phyloP scores from a whole-genome alignment of 2,113 vertebrate genomes.

The Urocolius indicus region DNA sequence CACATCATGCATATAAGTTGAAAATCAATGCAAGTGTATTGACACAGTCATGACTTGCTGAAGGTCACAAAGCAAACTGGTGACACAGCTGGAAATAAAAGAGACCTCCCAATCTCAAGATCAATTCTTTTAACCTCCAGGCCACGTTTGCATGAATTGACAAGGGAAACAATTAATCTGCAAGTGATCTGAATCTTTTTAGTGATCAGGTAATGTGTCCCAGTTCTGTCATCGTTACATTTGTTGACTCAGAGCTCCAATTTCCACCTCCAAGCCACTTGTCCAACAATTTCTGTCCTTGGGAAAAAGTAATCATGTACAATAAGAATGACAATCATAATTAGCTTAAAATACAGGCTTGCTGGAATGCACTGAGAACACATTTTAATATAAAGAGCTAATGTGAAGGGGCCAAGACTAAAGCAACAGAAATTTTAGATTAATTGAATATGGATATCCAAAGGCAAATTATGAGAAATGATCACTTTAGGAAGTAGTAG shows the following conservation, averaged over 20 bases:
- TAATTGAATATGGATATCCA: constrained; percentile 21
- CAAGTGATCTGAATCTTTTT: constrained; percentile 31
- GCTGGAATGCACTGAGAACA: neutral
- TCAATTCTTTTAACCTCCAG: constrained; percentile 37
- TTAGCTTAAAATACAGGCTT: constrained; percentile 31
- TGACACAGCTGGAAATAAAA: neutral
- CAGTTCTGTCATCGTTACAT: constrained; percentile 20
- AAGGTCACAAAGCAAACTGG: constrained; percentile 28
- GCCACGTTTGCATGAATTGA: neutral
- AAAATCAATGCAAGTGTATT: constrained; percentile 1
- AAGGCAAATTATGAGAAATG: constrained; percentile 31
- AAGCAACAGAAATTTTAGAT: constrained; percentile 21
- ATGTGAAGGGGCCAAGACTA: neutral
- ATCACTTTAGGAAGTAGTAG: constrained; percentile 14
- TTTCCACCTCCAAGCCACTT: constrained; percentile 28
- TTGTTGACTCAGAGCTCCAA: constrained; percentile 27
- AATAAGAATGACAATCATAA: constrained; percentile 48
- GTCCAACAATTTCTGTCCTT: constrained; percentile 48
- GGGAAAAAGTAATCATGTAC: constrained; percentile 43
- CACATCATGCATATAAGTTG: neutral
- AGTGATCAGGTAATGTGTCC: constrained; percentile 20
- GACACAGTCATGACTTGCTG: neutral
- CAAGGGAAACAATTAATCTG: constrained; percentile 51
- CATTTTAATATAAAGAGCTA: constrained; percentile 2
- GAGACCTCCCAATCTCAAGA: neutral